These are phyloP conservation scores for Thymelicus acteon DNA, from an alignment of 2,888 invertebrate genomes.

Conservation along the genomic window DNA sequence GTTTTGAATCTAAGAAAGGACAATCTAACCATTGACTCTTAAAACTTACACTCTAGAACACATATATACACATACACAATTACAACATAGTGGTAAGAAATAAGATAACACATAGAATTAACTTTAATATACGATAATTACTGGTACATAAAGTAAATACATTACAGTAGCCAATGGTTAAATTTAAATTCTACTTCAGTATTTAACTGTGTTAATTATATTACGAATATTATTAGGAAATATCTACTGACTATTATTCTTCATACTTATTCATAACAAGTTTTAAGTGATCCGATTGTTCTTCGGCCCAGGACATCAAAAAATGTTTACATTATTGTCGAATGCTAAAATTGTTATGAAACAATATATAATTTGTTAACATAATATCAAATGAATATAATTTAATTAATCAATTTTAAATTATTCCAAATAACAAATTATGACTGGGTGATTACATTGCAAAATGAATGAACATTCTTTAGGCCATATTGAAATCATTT, in stretches of 20 bases:
- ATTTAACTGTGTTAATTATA: background rate
- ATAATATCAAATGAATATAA: conserved; percentile 13
- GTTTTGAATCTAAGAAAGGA: conserved; percentile 14
- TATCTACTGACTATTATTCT: conserved; percentile 20
- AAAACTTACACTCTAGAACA: background rate
- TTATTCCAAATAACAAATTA: conserved; percentile 23
- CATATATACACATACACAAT: background rate
- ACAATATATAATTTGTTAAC: conserved; percentile 7
- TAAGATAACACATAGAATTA: background rate
- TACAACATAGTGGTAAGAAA: background rate
- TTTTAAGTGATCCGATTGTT: conserved; percentile 18
- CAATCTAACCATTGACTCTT: conserved; percentile 20
- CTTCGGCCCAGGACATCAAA: conserved; percentile 21
- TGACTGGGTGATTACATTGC: conserved; percentile 16
- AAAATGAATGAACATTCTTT: background rate
- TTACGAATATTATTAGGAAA: conserved; percentile 18
- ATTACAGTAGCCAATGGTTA: conserved; percentile 9
- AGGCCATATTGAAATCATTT: conserved; percentile 28
- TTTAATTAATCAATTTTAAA: conserved; percentile 11
- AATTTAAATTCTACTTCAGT: conserved; percentile 10
- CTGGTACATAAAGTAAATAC: background rate
- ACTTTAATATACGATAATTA: background rate
- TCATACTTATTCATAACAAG: conserved; percentile 9
- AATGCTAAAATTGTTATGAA: conserved; percentile 28
- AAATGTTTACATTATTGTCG: conserved; percentile 27